Conservation (phyloP, 37 sponge, comb jelly and placozoan genomes). For the Amphimedon queenslandica region DNA sequence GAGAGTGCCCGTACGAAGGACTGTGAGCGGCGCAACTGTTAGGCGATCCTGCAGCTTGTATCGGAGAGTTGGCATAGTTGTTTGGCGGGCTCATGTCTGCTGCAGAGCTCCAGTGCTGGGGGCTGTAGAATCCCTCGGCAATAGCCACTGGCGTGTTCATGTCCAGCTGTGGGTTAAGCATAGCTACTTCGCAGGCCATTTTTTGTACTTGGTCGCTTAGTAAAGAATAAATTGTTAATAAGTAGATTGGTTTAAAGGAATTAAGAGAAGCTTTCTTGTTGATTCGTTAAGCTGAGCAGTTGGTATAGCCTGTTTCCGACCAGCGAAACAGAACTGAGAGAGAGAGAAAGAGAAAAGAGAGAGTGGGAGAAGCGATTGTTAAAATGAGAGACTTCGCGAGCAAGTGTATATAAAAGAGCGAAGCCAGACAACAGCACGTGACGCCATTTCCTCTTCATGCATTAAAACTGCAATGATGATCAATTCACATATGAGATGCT, state of each 20-base stretch:
- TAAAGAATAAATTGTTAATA: conserved; percentile 1
- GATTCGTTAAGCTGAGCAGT: not conserved
- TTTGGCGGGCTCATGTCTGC: conserved; percentile 12
- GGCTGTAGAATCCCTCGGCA: conserved; percentile 29
- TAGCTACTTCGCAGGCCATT: conserved; percentile 41
- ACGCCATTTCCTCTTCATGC: too few relatives aligned
- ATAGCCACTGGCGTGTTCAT: not conserved
- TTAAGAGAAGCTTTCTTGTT: not conserved
- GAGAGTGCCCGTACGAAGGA: conserved; percentile 25
- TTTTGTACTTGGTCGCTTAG: not conserved
- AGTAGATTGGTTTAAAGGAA: not conserved
- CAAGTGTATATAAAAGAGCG: too few relatives aligned
- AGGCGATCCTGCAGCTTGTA: conserved; percentile 16
- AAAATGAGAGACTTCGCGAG: not conserved
- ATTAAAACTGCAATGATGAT: too few relatives aligned
- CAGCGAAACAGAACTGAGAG: not conserved
- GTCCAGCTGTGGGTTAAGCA: conserved; percentile 32
- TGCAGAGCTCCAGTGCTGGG: conserved; percentile 36
- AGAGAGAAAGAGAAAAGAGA: not conserved
- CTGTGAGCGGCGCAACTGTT: conserved; percentile 1
- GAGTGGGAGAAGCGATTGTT: not conserved
- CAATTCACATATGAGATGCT: too few relatives aligned
- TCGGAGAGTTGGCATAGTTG: conserved; percentile 12
- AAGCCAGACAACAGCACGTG: too few relatives aligned
- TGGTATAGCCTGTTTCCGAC: conserved; percentile 3